phyloP scores from a whole-genome alignment of 2,113 vertebrate species.

The Corydoras sp. region DNA sequence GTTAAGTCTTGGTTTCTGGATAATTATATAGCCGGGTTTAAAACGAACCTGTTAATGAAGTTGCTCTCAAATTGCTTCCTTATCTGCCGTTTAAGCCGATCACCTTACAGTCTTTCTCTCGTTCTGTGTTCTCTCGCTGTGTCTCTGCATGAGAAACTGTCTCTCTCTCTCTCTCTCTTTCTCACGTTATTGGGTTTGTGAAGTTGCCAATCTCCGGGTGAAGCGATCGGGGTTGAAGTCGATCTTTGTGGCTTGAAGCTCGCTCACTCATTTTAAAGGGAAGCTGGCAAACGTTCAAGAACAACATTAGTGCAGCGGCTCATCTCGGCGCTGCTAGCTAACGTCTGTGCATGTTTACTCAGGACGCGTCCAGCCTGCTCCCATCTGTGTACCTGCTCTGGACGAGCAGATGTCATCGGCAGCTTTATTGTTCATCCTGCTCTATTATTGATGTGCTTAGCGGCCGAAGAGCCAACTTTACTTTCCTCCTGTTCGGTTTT shows the following conservation, averaged over 20 bases:
- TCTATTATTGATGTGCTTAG: no score
- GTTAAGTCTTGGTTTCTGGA: background rate
- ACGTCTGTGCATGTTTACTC: constrained; percentile 7
- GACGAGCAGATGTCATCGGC: background rate
- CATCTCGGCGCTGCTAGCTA: background rate
- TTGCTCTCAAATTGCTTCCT: constrained; percentile 5
- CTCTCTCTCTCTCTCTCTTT: background rate
- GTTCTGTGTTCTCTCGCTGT: background rate
- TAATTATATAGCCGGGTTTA: constrained; percentile 4
- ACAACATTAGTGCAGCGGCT: constrained; percentile 10
- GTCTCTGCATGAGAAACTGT: background rate
- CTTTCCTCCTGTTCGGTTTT: no score
- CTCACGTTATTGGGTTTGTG: background rate
- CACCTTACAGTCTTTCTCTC: background rate
- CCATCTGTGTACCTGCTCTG: constrained; percentile 19
- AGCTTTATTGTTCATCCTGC: background rate
- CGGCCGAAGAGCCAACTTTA: no score
- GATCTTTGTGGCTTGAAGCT: background rate
- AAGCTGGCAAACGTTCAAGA: constrained; percentile 30
- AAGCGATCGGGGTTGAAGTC: no score
- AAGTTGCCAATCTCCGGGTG: background rate
- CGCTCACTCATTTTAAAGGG: constrained; percentile 10
- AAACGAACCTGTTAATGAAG: constrained; percentile 5
- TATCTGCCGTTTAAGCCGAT: background rate
- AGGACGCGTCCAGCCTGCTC: constrained; percentile 3